phyloP scores from a whole-genome alignment of 2,888 invertebrate species.

The Leucoma salicis region DNA sequence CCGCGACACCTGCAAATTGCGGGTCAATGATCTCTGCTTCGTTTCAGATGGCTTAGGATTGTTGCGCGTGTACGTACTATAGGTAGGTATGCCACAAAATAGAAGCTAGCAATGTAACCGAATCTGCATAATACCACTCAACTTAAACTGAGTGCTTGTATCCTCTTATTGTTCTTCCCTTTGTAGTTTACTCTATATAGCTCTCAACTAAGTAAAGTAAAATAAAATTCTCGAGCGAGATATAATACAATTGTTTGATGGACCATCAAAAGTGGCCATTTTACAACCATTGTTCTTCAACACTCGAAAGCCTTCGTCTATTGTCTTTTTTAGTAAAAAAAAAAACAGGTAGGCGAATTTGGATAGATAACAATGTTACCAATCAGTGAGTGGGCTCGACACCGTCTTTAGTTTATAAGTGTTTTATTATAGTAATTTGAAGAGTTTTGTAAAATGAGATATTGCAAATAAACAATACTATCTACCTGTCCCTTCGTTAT shows the following conservation, averaged over 20 bases:
- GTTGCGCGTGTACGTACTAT: constrained; percentile 43
- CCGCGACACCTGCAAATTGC: constrained; percentile 46
- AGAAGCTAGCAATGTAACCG: constrained; percentile 40
- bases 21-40: constrained; percentile 44
- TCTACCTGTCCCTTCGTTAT: too few species aligned
- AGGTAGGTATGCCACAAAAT: too few species aligned
- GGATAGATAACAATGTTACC: constrained; percentile 5
- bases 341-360: constrained; percentile 19
- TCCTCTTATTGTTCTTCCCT: neutral
- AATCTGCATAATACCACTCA: constrained; percentile 39
- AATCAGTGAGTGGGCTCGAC: constrained; percentile 5
- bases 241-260: constrained; percentile 12
- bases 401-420: neutral
- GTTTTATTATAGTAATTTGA: constrained; percentile 4
- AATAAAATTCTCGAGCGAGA: constrained; percentile 15
- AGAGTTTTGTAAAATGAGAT: neutral
- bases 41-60: constrained; percentile 35
- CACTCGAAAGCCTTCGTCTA: constrained; percentile 9
- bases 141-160: constrained; percentile 11
- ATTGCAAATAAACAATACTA: neutral
- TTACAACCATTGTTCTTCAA: constrained; percentile 21
- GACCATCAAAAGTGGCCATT: constrained; percentile 15
- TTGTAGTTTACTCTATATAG: too few species aligned
- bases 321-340: constrained; percentile 12
- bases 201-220: constrained; percentile 1